phyloP scores from a whole-genome alignment of 2,888 invertebrate genomes.

The Adineta ricciae region DNA sequence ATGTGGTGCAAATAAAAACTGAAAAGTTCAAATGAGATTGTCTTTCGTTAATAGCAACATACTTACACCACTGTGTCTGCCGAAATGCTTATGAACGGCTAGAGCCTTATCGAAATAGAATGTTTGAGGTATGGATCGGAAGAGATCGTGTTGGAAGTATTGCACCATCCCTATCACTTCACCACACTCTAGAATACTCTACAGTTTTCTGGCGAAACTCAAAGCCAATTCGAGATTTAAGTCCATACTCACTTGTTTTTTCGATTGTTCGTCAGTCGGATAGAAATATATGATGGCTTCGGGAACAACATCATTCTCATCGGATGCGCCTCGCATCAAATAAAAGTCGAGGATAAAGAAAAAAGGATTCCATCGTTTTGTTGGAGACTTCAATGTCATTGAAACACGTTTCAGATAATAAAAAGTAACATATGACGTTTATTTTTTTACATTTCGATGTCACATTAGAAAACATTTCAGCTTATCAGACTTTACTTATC shows the following conservation, averaged over 20 bases:
- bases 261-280: background rate
- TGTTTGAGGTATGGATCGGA: background rate
- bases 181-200: background rate
- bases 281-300: background rate
- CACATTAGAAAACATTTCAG: too few species aligned
- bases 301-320: background rate
- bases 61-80: background rate
- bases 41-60: background rate
- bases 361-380: background rate
- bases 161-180: background rate
- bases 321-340: background rate
- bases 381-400: background rate
- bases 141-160: constrained; percentile 15
- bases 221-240: too few species aligned
- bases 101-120: background rate
- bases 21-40: background rate
- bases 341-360: constrained; percentile 5
- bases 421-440: too few species aligned
- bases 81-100: background rate
- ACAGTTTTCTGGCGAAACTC: too few species aligned
- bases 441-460: too few species aligned
- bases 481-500: too few species aligned
- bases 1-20: background rate
- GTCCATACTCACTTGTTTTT: background rate
- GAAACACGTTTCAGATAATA: too few species aligned